Evolutionary conservation across 2,888 invertebrate species (phyloP), one percentile per base, ranked within the genome.

Genomic region (Epinotia bilunana): DNA sequence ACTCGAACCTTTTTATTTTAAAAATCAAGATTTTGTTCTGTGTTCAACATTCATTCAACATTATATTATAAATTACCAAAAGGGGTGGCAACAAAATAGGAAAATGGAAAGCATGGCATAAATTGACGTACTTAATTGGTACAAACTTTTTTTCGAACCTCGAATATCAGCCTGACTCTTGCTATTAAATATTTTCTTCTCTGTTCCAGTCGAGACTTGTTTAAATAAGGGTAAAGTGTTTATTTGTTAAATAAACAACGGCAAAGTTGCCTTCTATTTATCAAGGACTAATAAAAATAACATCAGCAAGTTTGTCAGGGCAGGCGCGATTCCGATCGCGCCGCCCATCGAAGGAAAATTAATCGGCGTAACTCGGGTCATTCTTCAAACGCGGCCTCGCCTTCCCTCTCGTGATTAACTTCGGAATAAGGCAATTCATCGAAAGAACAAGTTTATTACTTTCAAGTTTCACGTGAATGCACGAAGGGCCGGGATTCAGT

Each of bases 371-470:
- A 87, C 83, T 87, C 84, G 76, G 80, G 79, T 81, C 85, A 83
- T 87, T 85, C 83, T 82, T 85, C 85, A 85, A 87, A 83, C 80
- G 78, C 78, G 79, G 78, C 18, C 60, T 69, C 57, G 73, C 67
- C 72, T 69, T 74, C 80, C 83, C 82, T 84, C 82, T 83, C 82
- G 83, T 86, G 88, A 91, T 90, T 91, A 90, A 91, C 88, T 91
- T 87, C 82, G 82, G 86, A 86, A 88, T 88, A 88, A 88, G 84
- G 86, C 88, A 87, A 90, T 91, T 90, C 87, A 88, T 87, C 85
- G 85, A 86, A 88, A 86, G 88, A 88, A 89, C 90, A 90, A 91
- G 87, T 91, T 91, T 89, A 90, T 90, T 90, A 88, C 89, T 88
- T 87, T 87, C 86, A 87, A 89, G 84, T 89, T 88, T 83, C 80